Conservation (phyloP, 1,140 invertebrate species). For the Ganaspis sp. region DNA sequence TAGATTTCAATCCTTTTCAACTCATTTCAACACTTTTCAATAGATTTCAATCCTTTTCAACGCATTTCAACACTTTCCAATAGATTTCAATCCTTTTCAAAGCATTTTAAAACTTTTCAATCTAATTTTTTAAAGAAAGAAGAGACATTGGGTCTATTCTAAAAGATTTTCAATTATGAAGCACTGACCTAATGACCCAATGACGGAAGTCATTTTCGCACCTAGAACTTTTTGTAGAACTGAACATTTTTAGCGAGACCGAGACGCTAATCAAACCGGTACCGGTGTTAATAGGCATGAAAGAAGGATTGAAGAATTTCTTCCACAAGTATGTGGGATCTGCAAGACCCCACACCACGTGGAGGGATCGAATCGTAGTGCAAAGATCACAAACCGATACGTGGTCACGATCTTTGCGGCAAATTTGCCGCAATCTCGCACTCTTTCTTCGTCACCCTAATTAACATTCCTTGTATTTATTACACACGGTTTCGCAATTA, state of each 20-base stretch:
- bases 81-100: no score
- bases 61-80: no score
- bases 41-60: no score
- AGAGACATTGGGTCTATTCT: no score
- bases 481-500: constrained; percentile 68
- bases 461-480: constrained; percentile 71
- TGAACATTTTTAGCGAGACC: neutral
- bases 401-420: constrained; percentile 26
- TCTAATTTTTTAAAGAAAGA: no score
- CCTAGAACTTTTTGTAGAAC: neutral
- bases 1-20: no score
- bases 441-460: constrained; percentile 53
- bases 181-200: no score
- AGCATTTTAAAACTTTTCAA: no score
- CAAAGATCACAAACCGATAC: neutral
- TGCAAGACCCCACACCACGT: neutral
- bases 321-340: neutral
- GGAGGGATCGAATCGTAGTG: neutral
- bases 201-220: neutral
- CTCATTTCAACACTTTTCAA: no score
- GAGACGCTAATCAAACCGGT: neutral
- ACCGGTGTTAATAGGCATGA: neutral
- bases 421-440: constrained; percentile 6
- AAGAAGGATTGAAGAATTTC: constrained; percentile 17
- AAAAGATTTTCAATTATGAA: no score